Evolutionary conservation across 64 coral and sea anemone genomes (phyloP).

Genomic region (Montipora cactus): DNA sequence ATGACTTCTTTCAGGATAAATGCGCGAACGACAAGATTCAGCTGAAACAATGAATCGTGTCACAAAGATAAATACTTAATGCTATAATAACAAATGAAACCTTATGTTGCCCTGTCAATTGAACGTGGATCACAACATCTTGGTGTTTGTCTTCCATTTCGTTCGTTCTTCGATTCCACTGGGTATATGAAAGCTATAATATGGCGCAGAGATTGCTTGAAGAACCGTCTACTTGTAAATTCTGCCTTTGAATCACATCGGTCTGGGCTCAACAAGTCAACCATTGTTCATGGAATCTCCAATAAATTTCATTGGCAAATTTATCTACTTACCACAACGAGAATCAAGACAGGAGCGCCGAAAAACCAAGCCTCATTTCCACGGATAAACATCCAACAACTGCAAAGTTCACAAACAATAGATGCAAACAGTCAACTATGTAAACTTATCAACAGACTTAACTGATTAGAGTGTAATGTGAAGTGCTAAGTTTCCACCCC

Average conservation of each 20-base stretch:
- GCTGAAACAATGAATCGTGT: slow-evolving; percentile 20
- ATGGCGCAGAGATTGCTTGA: too few species aligned
- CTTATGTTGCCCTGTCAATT: too few species aligned
- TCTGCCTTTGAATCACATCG: too few species aligned
- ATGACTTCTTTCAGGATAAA: slow-evolving; percentile 66
- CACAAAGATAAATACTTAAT: neutral
- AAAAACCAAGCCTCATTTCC: slow-evolving; percentile 84
- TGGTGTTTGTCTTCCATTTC: neutral
- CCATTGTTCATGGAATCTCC: neutral
- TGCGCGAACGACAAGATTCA: slow-evolving; percentile 76
- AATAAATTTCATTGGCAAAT: neutral
- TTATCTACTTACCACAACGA: slow-evolving; percentile 76
- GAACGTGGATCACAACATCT: too few species aligned
- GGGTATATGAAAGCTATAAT: neutral
- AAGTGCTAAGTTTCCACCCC: too few species aligned
- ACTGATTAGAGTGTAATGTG: too few species aligned
- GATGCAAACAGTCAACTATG: too few species aligned
- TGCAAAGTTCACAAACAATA: slow-evolving; percentile 6
- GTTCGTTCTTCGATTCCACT: neutral
- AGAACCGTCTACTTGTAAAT: too few species aligned
- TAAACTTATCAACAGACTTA: too few species aligned
- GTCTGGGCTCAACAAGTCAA: neutral
- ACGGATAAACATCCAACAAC: slow-evolving; percentile 88
- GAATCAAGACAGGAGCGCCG: slow-evolving; percentile 71
- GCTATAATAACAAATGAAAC: neutral